Base-by-base conservation (phyloP, 2,797 vertebrate species). In the Ctenopoma multispine region DNA sequence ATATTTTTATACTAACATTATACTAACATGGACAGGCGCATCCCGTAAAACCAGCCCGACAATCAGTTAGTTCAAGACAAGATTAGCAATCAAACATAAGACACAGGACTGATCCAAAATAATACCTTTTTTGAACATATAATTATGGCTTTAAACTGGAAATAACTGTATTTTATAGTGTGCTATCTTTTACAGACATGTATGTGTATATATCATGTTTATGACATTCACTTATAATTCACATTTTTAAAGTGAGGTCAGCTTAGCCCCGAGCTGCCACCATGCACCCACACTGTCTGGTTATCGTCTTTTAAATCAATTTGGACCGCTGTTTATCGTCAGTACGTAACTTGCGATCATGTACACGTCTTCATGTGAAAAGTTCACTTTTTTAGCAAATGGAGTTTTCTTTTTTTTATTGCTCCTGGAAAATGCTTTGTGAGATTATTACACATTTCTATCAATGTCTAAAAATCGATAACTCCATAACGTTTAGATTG, bases 121-220 rank as follows among this genome's bases (percentile, higher is more conserved):
- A 47, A 29, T 31, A 50, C 20, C 11, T n/a, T 61, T 70, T 43
- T 43, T 2, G 29, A 57, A 58, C 50, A 63, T 57, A 61, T 47
- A 53, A 63, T 46, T 69, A 72, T 72, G 58, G 71, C 77, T 84
- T 87, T 81, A 81, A 87, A 89, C 81, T 82, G 87, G 87, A 89
- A 86, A 76, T 21, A 68, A 34, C 48, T 74, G 31, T 63, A 59
- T 84, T 83, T 77, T 70, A 69, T 77, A 72, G 43, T 65, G 46
- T 44, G 21, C 68, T 76, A 56, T 72, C 44, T 55, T 71, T 70
- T 72, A 41, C 13, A 36, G 36, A 10, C 36, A 36, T 11, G 36
- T 36, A 36, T 36, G 36, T 41, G 14, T 41, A 67, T 71, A 74
- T 82, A 66, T 63, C 66, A 36, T 86, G 69, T 86, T 80, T 79